Conservation (phyloP, 2,888 invertebrate species). For the Serrognathus titanus region DNA sequence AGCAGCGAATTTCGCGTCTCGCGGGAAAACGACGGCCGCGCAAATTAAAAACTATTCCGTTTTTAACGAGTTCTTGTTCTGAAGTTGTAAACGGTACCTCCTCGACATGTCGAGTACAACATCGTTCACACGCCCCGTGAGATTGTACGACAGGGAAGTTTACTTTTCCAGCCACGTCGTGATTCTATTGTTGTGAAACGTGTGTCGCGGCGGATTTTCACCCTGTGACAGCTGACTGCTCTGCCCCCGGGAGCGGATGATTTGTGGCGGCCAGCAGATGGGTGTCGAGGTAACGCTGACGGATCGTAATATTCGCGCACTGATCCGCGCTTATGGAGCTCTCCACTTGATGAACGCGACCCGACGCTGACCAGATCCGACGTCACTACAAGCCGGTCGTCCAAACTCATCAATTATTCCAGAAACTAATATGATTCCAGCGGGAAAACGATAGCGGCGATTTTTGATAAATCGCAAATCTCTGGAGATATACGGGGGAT, state of each 20-base stretch:
- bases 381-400: constrained; percentile 1
- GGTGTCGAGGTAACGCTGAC: constrained; percentile 20
- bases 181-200: constrained; percentile 46
- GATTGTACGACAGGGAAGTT: constrained; percentile 25
- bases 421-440: constrained; percentile 43
- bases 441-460: constrained; percentile 13
- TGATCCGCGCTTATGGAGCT: constrained; percentile 9
- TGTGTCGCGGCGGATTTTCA: constrained; percentile 29
- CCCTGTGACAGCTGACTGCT: constrained; percentile 47
- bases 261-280: constrained; percentile 37
- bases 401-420: constrained; percentile 14
- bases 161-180: constrained; percentile 49
- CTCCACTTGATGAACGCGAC: too few species aligned
- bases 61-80: constrained; percentile 21
- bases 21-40: constrained; percentile 22
- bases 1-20: constrained; percentile 19
- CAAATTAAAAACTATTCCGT: constrained; percentile 25
- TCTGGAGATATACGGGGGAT: constrained; percentile 45
- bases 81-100: constrained; percentile 17
- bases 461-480: constrained; percentile 47
- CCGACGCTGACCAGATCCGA: too few species aligned
- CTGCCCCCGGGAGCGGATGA: constrained; percentile 39
- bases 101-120: constrained; percentile 28
- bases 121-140: constrained; percentile 29
- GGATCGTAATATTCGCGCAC: constrained; percentile 30